A percentile compares a stretch with the other conserved stretches of the same genome.
These are phyloP conservation scores for Puntigrus tetrazona DNA, from an alignment of 2,113 vertebrate genomes.

Conservation along the genomic window DNA sequence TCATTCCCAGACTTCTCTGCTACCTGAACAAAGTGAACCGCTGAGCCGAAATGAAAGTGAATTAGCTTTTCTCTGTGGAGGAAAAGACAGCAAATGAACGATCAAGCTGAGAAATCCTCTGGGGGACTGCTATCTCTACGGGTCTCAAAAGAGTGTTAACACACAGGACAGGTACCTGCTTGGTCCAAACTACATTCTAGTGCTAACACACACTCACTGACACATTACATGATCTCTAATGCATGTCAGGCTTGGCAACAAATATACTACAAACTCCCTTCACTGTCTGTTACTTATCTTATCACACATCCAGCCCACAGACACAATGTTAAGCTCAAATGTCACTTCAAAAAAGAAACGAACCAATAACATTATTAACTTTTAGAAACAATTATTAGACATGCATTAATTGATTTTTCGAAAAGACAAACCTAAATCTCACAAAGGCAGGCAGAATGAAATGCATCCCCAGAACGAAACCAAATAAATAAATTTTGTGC, in stretches of 20 bases:
- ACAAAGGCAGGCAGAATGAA: neutral
- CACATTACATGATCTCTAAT: constrained; percentile 22
- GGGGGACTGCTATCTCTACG: constrained; percentile 70
- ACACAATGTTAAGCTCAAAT: neutral
- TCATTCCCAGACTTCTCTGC: constrained; percentile 55
- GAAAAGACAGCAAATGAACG: constrained; percentile 47
- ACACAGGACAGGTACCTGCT: constrained; percentile 20
- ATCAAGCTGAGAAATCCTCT: constrained; percentile 82
- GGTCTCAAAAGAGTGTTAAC: constrained; percentile 66
- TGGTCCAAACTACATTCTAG: neutral
- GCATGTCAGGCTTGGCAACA: constrained; percentile 8
- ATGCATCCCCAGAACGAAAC: neutral
- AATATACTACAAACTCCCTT: neutral
- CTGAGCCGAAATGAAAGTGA: constrained; percentile 86
- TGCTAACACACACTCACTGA: constrained; percentile 47
- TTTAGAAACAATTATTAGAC: neutral
- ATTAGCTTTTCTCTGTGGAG: constrained; percentile 81
- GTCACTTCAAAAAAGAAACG: neutral
- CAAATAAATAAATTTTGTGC: neutral
- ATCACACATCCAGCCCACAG: neutral
- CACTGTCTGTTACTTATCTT: neutral
- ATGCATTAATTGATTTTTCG: neutral
- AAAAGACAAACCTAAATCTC: neutral
- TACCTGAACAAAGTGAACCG: constrained; percentile 72
- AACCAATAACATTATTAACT: neutral